These are phyloP conservation scores for Psilopsiagon aurifrons DNA, from an alignment of 2,113 vertebrate genomes.

Conservation along the genomic window DNA sequence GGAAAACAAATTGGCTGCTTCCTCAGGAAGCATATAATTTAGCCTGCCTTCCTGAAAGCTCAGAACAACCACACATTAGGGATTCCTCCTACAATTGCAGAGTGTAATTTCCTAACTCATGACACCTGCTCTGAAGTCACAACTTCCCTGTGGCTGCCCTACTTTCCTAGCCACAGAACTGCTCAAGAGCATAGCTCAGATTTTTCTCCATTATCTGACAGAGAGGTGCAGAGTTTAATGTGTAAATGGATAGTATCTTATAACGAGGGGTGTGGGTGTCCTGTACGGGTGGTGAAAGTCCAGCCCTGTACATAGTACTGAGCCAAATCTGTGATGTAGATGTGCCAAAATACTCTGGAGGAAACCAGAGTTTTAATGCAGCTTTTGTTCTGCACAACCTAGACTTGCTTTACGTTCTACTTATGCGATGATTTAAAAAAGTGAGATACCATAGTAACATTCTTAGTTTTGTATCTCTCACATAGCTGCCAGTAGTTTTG, in stretches of 20 bases:
- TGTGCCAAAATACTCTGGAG: not conserved
- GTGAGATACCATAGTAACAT: not conserved
- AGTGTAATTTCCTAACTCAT: not conserved
- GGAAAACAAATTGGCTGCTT: not conserved
- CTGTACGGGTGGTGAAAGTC: not conserved
- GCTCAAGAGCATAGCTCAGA: not conserved
- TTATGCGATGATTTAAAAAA: not conserved
- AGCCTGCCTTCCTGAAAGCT: not conserved
- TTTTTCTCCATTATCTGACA: not conserved
- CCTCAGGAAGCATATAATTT: not conserved
- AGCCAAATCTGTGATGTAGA: fast-evolving
- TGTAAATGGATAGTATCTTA: not conserved
- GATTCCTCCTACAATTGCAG: not conserved
- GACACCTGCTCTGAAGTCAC: not conserved
- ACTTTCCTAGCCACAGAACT: not conserved
- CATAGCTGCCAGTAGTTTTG: not conserved
- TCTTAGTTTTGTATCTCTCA: not conserved
- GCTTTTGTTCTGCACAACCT: not conserved
- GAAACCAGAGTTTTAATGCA: not conserved
- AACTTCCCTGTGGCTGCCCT: not conserved
- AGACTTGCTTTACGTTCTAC: not conserved
- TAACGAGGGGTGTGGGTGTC: fast-evolving
- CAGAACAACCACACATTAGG: not conserved
- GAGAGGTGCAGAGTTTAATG: not conserved
- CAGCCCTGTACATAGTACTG: not conserved